phyloP scores from a whole-genome alignment of 1,140 invertebrate genomes.

The Aphaenogaster ashmeadi region DNA sequence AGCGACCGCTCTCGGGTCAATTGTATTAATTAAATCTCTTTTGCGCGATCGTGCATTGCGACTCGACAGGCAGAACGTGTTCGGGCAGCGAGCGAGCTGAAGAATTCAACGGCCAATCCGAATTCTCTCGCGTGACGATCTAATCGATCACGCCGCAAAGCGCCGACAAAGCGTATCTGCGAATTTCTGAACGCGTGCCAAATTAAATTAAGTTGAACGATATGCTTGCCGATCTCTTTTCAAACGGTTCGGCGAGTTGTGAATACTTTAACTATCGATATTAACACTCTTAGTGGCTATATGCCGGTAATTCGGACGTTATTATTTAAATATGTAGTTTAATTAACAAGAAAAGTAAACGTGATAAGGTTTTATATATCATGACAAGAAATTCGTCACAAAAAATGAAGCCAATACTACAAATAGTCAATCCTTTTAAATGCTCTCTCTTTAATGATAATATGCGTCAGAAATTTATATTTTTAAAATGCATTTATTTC shows the following conservation, averaged over 20 bases:
- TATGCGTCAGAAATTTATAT: not conserved
- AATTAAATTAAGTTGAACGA: slow-evolving; percentile 65
- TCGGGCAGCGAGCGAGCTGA: slow-evolving; percentile 22
- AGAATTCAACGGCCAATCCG: slow-evolving; percentile 66
- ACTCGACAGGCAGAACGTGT: slow-evolving; percentile 56
- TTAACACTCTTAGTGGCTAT: not conserved
- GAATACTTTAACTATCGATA: slow-evolving; percentile 44
- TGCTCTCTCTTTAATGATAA: not conserved
- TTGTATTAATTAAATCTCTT: slow-evolving; percentile 77
- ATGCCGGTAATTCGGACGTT: not conserved
- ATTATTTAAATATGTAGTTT: not conserved
- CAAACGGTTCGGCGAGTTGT: slow-evolving; percentile 2
- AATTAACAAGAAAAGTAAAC: not conserved
- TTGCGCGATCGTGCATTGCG: slow-evolving; percentile 66
- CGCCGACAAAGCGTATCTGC: slow-evolving; percentile 55
- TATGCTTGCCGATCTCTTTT: slow-evolving; percentile 41
- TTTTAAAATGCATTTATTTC: not conserved
- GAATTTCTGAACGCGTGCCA: slow-evolving; percentile 53
- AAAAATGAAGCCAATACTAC: not conserved
- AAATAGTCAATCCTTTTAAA: not conserved
- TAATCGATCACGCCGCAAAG: slow-evolving; percentile 54
- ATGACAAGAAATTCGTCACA: not conserved
- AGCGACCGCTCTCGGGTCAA: slow-evolving; percentile 71
- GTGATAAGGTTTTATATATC: not conserved
- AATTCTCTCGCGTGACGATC: slow-evolving; percentile 68